phyloP scores from a whole-genome alignment of 1,140 invertebrate species.

The Palaemon carinicauda region DNA sequence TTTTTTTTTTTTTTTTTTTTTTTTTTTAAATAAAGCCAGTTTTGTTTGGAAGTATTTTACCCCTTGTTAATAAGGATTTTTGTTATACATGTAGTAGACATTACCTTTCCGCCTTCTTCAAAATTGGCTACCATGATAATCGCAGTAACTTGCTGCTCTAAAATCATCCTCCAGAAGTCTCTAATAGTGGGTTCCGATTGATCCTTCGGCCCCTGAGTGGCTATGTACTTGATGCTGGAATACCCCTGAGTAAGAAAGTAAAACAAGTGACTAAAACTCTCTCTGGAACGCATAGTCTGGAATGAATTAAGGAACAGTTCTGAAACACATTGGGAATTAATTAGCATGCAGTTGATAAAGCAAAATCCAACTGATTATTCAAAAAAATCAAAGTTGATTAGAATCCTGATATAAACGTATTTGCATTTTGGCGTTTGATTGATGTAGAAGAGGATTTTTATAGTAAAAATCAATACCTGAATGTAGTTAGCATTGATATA shows the following conservation, averaged over 20 bases:
- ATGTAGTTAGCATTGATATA: slow-evolving; percentile 46
- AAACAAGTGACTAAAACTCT: not conserved
- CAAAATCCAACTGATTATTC: too few relatives aligned
- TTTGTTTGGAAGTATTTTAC: not conserved
- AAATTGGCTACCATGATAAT: slow-evolving; percentile 38
- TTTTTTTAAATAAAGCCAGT: too few relatives aligned
- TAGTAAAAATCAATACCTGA: not conserved
- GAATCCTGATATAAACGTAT: not conserved
- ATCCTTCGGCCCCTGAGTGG: slow-evolving; percentile 41
- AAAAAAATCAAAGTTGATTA: not conserved
- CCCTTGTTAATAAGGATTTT: not conserved
- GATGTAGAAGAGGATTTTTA: not conserved
- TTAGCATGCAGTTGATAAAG: too few relatives aligned
- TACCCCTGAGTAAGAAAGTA: not conserved
- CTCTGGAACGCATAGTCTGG: too few relatives aligned
- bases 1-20: too few relatives aligned
- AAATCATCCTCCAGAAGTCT: slow-evolving; percentile 38
- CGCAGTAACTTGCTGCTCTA: slow-evolving; percentile 19
- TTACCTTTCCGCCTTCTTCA: slow-evolving; percentile 30
- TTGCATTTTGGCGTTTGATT: not conserved
- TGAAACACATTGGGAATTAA: too few relatives aligned
- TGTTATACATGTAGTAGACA: not conserved
- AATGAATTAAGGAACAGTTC: not conserved
- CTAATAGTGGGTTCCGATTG: slow-evolving; percentile 3
- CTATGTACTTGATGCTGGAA: slow-evolving; percentile 22